Conservation (phyloP, 1,140 invertebrate species). For the Colletes latitarsis region DNA sequence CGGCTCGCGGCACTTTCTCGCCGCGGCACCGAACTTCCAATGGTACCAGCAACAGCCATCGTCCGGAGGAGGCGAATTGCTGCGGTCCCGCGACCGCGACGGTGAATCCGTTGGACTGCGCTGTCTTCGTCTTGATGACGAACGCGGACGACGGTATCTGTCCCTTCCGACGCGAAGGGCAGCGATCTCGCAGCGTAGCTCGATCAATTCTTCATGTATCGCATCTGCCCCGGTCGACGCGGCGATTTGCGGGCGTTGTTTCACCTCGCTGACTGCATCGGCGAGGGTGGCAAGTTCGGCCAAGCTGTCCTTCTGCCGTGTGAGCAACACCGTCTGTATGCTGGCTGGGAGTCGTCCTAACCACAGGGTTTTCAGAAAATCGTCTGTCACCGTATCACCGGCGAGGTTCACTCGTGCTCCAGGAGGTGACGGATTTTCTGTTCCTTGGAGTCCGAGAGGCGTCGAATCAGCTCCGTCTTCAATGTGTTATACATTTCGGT, state of each 20-base stretch:
- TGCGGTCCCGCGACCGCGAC: too few species aligned
- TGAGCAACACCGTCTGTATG: neutral
- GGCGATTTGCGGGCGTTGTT: neutral
- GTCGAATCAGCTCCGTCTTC: slow-evolving; percentile 64
- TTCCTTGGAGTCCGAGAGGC: slow-evolving; percentile 61
- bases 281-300: neutral
- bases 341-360: neutral
- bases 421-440: slow-evolving; percentile 60
- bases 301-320: neutral
- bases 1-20: too few species aligned
- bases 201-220: neutral
- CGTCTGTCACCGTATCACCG: neutral
- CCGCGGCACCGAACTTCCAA: too few species aligned
- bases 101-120: too few species aligned
- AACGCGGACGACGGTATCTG: neutral
- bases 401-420: slow-evolving; percentile 62
- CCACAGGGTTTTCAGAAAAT: neutral
- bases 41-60: too few species aligned
- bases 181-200: neutral
- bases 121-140: neutral
- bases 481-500: slow-evolving; percentile 52
- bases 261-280: neutral
- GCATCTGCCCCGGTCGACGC: neutral
- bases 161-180: neutral
- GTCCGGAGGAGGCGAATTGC: too few species aligned